Evolutionary conservation across 2,888 invertebrate genomes (phyloP), one percentile per base, ranked within the genome.

Genomic region (Ernsta delagoae): DNA sequence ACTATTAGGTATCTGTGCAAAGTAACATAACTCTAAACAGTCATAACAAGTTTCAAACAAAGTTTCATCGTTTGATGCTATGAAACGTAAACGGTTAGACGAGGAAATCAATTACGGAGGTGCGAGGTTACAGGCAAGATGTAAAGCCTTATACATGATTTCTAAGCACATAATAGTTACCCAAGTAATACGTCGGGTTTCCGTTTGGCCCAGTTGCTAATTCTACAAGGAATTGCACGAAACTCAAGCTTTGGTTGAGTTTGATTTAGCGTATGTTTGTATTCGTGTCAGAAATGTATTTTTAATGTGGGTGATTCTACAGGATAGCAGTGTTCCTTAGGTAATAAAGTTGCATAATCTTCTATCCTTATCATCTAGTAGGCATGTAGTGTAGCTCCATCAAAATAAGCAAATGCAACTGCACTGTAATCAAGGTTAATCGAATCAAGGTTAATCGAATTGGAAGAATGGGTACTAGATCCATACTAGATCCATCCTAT

Each of bases 51-150:
- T 61, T 48, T 39, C n/a, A 12, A 34, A 62, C 48, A n/a, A 48
- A 62, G 34, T 48, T 62, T 36, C 16, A 34, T 5, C 24, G 59
- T 59, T 50, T 59, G 50, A 50, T 59, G 50, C 54, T 59, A 9
- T 45, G 45, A 59, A 65, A 65, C 50, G 12, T 50, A 59, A 59
- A 59, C 41, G 59, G 3, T 50, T 9, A 65, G 59, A 64, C 43
- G 48, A 41, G 59, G 65, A 65, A 53, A 66, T 66, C 60, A 66
- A 57, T 64, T 43, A 59, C 57, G 5, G 12, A 67, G 56, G 67
- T 61, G 61, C 16, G 67, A 60, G 16, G 45, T 56, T 67, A 67
- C 36, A 45, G 48, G 36, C 54, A 60, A 43, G 53, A 50, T 53
- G 11, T 59, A 31, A 54, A 54, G 57, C 57, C 57, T 57, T 65